Base-by-base conservation (phyloP, 2,888 invertebrate species). In the Nasonia oneida region DNA sequence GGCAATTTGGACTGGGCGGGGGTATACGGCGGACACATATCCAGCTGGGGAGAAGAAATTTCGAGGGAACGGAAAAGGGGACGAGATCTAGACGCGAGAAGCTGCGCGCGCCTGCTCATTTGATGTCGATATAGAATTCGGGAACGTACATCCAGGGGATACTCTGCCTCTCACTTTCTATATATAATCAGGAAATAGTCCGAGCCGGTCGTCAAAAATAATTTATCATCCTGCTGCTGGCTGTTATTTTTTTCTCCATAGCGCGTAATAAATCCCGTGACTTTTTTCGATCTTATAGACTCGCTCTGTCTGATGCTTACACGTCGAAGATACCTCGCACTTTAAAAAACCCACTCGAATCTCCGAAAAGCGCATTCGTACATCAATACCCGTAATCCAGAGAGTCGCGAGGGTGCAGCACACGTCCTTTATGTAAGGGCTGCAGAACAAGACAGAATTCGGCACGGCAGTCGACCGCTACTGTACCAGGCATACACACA, bases 1-100 rank as follows among this genome's bases (percentile, higher is more conserved):
- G 92, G 90, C 92, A 92, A 93, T 92, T 92, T 91, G 88, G 90
- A 89, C 89, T 88, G 89, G 89, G 89, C 87, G 89, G 89, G 87
- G 86, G 81, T 85, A 84, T 61, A 64, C 82, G 39, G 42, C 85
- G 10, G 83, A 80, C 70, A 84, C 82, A 73, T 64, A 84, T 80
- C 71, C 81, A 29, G 37, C 75, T 50, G 80, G 86, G 81, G 74
- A 80, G 57, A 67, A 80, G 86, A 76, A 71, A 76, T 80, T 74
- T 33, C 78, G 53, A 71, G 47, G 82, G 85, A 83, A 78, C 89
- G 87, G 86, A 87, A 86, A 88, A 87, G 88, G 88, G 88, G 87
- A 79, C 87, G 87, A 23, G 87, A 23, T 47, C 77, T 61, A 61
- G 57, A 61, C 57, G 88, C 86, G 88, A 83, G 85, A 47, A 73